These are phyloP conservation scores for Aphis craccivora DNA, from an alignment of 1,140 invertebrate species.

Conservation along the genomic window DNA sequence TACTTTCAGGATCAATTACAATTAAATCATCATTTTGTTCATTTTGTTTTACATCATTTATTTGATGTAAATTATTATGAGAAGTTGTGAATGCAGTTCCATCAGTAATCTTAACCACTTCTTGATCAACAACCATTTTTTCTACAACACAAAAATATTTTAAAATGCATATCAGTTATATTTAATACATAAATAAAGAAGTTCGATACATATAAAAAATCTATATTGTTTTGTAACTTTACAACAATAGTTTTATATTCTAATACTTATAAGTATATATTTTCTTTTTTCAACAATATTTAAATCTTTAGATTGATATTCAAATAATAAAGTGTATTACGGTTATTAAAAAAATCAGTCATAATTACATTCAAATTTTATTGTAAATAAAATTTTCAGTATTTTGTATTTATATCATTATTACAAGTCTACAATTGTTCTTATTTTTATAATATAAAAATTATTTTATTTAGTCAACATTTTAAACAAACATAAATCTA, in stretches of 20 bases:
- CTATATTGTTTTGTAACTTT: background rate
- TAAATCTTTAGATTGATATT: background rate
- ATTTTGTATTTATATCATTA: background rate
- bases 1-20: slow-evolving; percentile 44
- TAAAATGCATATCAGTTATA: background rate
- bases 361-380: background rate
- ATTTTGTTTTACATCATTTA: background rate
- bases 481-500: background rate
- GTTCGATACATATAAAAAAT: background rate
- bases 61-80: slow-evolving; percentile 6
- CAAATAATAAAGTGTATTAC: background rate
- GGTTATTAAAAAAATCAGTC: background rate
- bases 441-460: no score
- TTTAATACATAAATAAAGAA: background rate
- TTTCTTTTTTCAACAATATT: background rate
- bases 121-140: slow-evolving; percentile 40
- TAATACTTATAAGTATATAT: background rate
- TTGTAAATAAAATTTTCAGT: background rate
- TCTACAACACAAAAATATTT: slow-evolving; percentile 17
- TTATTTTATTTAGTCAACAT: no score
- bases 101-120: background rate
- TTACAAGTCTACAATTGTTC: background rate
- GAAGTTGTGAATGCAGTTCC: slow-evolving; percentile 6
- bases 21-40: background rate
- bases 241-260: background rate